Evolutionary conservation across 2,113 vertebrate species (phyloP), one percentile per base, ranked within the genome.

Genomic region (Cyprinodon brontotheroides): DNA sequence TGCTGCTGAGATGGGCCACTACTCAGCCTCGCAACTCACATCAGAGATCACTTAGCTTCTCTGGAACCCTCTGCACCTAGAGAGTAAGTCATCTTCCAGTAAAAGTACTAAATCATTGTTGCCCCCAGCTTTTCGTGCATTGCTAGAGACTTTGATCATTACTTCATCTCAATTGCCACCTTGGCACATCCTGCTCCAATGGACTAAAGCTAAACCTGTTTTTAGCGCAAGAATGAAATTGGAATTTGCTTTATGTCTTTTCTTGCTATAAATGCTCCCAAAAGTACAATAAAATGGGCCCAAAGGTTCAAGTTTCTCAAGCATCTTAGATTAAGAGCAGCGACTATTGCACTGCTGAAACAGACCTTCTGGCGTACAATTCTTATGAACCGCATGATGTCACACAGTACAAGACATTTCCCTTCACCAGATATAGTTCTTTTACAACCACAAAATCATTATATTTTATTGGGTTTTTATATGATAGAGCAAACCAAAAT

Each of bases 91-190:
- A 75, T 79, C 79, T 81, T 87, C 82, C 73, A 79, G 85, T 84
- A 86, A 87, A 64, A 0, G 1, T 48, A 70, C 81, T 84, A 88
- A 90, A 88, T 90, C 85, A 86, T 61, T 11, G 43, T 70, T 70
- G 77, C 77, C 78, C 77, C 66, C n/a, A 75, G 68, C 65, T 60
- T 68, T 43, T 57, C 17, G 73, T 72, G 64, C 74, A 80, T 89
- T 87, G 73, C 79, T 81, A 60, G 53, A 60, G 50, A 85, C 87
- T 87, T 91, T 91, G 84, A 90, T 89, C 80, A 39, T 38, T 76
- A n/a, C 60, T 37, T 20, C 61, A 39, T 61, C 62, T 91, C 85
- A 85, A 8, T 71, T 43, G 63, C 64, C 78, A 79, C 84, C 81
- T 85, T 57, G 76, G 70, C 69, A 82, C 86, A 86, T 87, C 67